Evolutionary conservation across 2,113 vertebrate species (phyloP), one percentile per base, ranked within the genome.

Genomic region (Ginglymostoma cirratum): DNA sequence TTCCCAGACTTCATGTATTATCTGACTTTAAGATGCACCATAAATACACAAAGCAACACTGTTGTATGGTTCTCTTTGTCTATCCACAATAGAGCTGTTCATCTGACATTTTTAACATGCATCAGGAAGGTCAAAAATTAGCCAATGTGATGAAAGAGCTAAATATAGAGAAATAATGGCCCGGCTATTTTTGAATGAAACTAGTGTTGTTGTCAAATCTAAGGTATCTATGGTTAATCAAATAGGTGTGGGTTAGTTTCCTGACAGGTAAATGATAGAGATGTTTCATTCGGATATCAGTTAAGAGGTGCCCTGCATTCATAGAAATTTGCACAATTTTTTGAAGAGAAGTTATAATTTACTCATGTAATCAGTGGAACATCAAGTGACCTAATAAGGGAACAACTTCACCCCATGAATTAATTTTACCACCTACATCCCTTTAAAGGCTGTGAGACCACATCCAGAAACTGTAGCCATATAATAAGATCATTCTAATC

Each of bases 51-150:
- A 93, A 95, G 80, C 95, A 96, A 30, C 89, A 96, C 95, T 65
- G 96, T 96, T 96, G 86, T 96, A 96, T 97, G 95, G 85, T 14
- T 80, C 96, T 96, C 95, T 97, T 95, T 97, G 96, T 97, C 96
- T 96, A 27, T 21, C 89, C 96, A 97, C 96, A 97, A 96, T 96
- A 96, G 96, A 65, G 96, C 96, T 96, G 96, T 97, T 97, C 97
- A 69, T 97, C 97, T 27, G 23, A 96, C 17, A 70, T 38, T 96
- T 97, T 97, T 97, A 96, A 96, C 69, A 34, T 85, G 96, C 96
- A 95, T 96, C 96, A 96, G 96, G 95, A 96, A 96, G 97, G 96
- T 96, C 95, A 78, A 96, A 95, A 96, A 96, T 97, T 97, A 96
- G 95, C 70, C 69, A 96, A 96, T 23, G 61, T 0, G 95, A 97